Percentiles rank a stretch among this genome's conserved stretches.
Evolutionary conservation across 1,140 invertebrate genomes (phyloP).

Genomic region (Panulirus ornatus): DNA sequence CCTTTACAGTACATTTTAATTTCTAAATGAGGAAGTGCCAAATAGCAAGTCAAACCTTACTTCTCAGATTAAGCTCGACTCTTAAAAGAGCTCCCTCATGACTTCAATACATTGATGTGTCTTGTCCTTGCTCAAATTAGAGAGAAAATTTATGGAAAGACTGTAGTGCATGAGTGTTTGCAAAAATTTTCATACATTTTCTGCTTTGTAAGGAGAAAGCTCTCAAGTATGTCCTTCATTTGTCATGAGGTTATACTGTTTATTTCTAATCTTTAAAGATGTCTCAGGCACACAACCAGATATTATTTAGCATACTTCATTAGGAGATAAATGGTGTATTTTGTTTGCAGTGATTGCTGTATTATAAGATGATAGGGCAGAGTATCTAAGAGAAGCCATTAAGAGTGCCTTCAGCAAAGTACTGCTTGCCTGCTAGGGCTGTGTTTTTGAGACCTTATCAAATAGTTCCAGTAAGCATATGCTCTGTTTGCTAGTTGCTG

Average conservation of each 20-base stretch:
- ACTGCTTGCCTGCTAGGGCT: neutral
- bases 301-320: neutral
- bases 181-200: neutral
- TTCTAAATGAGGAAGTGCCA: constrained; percentile 14
- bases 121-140: neutral
- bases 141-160: neutral
- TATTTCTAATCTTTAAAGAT: too few relatives aligned
- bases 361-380: neutral
- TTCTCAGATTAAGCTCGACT: neutral
- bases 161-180: neutral
- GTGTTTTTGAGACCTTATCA: neutral
- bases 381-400: neutral
- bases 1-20: constrained; percentile 2
- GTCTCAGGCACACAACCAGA: too few relatives aligned
- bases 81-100: neutral
- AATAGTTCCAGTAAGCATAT: neutral
- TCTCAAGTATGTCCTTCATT: neutral
- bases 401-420: neutral
- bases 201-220: neutral
- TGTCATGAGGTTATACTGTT: neutral
- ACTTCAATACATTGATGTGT: neutral
- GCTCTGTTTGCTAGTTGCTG: neutral
- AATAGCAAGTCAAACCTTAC: neutral
- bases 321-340: neutral
- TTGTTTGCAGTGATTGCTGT: neutral